Evolutionary conservation across 64 coral and sea anemone species (phyloP).

Genomic region (Cladopsammia gracilis): DNA sequence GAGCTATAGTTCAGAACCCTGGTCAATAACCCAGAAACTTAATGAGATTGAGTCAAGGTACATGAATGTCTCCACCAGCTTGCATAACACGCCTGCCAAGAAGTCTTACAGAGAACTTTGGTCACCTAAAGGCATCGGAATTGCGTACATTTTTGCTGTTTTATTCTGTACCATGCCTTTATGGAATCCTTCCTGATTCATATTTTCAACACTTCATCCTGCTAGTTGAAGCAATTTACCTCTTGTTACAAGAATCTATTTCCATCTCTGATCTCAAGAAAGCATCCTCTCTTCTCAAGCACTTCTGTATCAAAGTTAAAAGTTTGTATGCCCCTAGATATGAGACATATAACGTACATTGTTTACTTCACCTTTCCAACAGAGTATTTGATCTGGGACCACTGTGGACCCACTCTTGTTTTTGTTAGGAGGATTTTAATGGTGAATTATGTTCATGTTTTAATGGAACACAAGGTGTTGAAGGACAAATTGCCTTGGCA

Average conservation of each 20-base stretch:
- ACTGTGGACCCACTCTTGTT: slow-evolving; percentile 50
- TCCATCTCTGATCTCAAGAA: slow-evolving; percentile 10
- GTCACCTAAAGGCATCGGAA: slow-evolving; percentile 50
- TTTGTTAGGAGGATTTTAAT: slow-evolving; percentile 57
- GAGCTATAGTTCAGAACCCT: background rate
- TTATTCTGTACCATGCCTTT: slow-evolving; percentile 42
- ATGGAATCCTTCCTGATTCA: slow-evolving; percentile 15
- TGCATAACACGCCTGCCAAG: slow-evolving; percentile 31
- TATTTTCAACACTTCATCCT: slow-evolving; percentile 70
- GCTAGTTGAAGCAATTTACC: slow-evolving; percentile 38
- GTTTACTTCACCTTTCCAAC: background rate
- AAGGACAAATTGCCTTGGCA: slow-evolving; percentile 16
- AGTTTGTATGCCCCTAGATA: slow-evolving; percentile 19
- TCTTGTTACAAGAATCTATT: slow-evolving; percentile 39
- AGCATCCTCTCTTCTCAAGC: slow-evolving; percentile 17
- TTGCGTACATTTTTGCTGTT: slow-evolving; percentile 42
- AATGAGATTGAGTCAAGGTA: slow-evolving; percentile 4
- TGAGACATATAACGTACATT: slow-evolving; percentile 45
- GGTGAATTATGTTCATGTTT: slow-evolving; percentile 32
- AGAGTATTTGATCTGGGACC: slow-evolving; percentile 48
- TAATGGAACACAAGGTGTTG: slow-evolving; percentile 37
- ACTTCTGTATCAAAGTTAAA: slow-evolving; percentile 30
- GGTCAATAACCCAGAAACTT: background rate
- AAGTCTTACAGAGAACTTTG: slow-evolving; percentile 25
- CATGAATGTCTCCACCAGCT: background rate